A percentile compares a stretch with the other conserved stretches of the same genome.
These are phyloP conservation scores for Astreopora myriophthalma DNA, from an alignment of 64 coral and sea anemone genomes.

Conservation along the genomic window DNA sequence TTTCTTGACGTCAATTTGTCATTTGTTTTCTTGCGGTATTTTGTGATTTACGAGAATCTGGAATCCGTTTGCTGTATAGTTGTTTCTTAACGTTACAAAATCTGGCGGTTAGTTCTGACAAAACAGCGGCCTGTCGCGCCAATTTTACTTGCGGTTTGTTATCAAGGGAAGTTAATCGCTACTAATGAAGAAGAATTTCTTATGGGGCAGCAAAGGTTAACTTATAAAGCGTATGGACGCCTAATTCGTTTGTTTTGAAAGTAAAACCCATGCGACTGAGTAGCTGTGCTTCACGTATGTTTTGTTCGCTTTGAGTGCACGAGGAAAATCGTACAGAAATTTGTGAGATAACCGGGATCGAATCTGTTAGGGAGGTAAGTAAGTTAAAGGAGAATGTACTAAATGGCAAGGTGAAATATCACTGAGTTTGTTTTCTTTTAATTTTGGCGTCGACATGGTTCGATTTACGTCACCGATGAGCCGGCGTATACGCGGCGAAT, in stretches of 20 bases:
- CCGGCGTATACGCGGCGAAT: neutral
- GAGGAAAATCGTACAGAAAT: neutral
- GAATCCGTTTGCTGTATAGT: no score
- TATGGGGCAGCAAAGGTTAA: slow-evolving; percentile 6
- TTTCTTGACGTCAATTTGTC: no score
- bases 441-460: neutral
- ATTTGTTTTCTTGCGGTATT: no score
- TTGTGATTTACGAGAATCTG: no score
- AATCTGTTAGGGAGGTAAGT: neutral
- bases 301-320: neutral
- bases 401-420: neutral
- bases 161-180: neutral
- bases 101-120: neutral
- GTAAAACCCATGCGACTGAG: neutral
- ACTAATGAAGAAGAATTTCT: no score
- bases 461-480: neutral
- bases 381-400: neutral
- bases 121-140: neutral
- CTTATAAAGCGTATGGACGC: neutral
- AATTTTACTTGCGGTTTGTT: neutral
- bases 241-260: neutral
- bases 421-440: neutral
- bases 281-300: neutral
- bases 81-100: no score
- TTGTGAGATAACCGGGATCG: neutral